Percentiles rank a stretch among this genome's conserved stretches.
Evolutionary conservation across 1,140 invertebrate genomes (phyloP).

Genomic region (Lerema accius): DNA sequence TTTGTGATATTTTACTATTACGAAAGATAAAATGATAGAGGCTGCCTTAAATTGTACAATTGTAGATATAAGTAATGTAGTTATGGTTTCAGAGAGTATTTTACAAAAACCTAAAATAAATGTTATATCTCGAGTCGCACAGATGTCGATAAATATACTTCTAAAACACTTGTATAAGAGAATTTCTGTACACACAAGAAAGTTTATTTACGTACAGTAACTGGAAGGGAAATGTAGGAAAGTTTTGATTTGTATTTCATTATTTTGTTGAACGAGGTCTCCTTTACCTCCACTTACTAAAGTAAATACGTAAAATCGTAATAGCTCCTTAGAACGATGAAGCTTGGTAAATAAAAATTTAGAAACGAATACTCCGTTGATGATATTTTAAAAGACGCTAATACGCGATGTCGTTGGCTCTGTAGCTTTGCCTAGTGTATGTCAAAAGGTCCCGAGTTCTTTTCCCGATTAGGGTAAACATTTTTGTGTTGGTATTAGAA

Average conservation of each 20-base stretch:
- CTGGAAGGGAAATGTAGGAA: constrained; percentile 10
- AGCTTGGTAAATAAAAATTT: constrained; percentile 31
- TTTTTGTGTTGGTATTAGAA: too few species aligned
- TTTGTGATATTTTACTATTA: too few species aligned
- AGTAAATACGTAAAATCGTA: constrained; percentile 19
- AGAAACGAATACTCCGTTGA: background rate
- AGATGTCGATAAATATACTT: background rate
- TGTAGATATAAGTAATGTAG: too few species aligned
- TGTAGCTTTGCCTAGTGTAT: too few species aligned
- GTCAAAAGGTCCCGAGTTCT: too few species aligned
- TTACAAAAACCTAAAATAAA: too few species aligned
- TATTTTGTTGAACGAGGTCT: background rate
- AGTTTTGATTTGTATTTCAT: constrained; percentile 22
- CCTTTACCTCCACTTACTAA: constrained; percentile 4
- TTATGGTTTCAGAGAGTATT: too few species aligned
- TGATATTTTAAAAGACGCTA: background rate
- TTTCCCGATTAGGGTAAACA: too few species aligned
- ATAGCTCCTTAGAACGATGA: constrained; percentile 17
- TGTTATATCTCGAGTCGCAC: too few species aligned
- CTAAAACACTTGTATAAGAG: background rate
- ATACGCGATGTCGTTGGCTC: too few species aligned
- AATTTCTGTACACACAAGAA: constrained; percentile 10
- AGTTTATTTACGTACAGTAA: background rate
- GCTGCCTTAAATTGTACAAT: too few species aligned
- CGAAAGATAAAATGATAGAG: too few species aligned